Base-by-base conservation (phyloP, 2,888 invertebrate species). In the Cheilosia impressa region DNA sequence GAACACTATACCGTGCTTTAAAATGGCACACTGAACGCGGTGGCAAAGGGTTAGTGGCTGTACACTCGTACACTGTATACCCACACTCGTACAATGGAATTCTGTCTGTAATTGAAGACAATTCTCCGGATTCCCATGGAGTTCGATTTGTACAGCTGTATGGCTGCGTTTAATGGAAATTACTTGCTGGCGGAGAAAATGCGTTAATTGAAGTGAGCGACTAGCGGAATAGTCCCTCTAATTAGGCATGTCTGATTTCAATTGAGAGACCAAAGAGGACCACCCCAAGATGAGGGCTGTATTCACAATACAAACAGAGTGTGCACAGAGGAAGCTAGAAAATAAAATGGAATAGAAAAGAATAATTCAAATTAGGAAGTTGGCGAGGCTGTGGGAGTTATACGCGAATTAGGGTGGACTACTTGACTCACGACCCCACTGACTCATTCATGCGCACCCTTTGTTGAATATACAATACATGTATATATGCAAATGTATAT, bases 221-320 rank as follows among this genome's bases (percentile, higher is more conserved):
- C 85, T 76, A 77, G 62, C 76, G 62, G 72, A 85, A 81, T 72
- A 81, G 72, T 81, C 81, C 81, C 81, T 85, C 85, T 85, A 85
- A 85, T 85, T 85, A 85, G 85, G 81, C 85, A 85, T 85, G 85
- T 77, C 85, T 81, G 85, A 81, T 85, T 81, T 81, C 71, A 81
- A 76, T 72, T 62, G 72, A 72, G 15, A 62, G 72, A 72, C 85
- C 66, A 81, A 76, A 81, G 52, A 52, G 66, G 71, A 81, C 77
- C 71, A 85, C 75, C 76, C 66, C 45, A 77, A 76, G 85, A 85
- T 63, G 72, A 68, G 76, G 72, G 72, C 55, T 52, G 9, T 50
- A 55, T 27, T 13, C 34, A 62, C 24, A 55, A 27, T 43, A 50
- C 27, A 47, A 6, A 55, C 13, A 19, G 43, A 53, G 43, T n/a